Conservation (phyloP, 2,113 vertebrate species). For the Pterocles orientalis region DNA sequence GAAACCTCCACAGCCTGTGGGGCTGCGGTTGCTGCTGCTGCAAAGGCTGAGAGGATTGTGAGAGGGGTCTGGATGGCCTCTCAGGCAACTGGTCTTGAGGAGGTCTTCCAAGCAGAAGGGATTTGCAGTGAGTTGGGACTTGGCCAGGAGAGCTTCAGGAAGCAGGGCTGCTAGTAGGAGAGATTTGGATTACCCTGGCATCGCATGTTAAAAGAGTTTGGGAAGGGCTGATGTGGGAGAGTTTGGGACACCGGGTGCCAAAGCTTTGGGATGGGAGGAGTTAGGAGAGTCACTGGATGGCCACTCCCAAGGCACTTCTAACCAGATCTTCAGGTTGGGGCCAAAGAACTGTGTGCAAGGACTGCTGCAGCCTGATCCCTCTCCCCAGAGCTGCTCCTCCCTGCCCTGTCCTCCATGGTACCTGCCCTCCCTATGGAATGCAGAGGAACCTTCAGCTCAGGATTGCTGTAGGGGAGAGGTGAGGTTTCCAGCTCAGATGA, state of each 20-base stretch:
- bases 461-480: neutral
- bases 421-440: neutral
- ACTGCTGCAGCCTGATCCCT: neutral
- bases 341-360: neutral
- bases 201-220: neutral
- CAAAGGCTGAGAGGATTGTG: neutral
- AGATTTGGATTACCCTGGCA: neutral
- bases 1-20: neutral
- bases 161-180: neutral
- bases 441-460: neutral
- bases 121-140: neutral
- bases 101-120: neutral
- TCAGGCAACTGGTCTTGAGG: neutral
- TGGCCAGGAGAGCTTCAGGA: neutral
- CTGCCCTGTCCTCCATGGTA: neutral
- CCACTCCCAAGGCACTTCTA: neutral
- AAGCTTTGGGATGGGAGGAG: neutral
- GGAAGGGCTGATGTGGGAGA: neutral
- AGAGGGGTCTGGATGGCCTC: neutral
- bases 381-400: neutral
- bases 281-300: neutral
- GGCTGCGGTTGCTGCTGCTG: neutral
- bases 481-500: neutral
- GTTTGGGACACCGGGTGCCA: accelerated
- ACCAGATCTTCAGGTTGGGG: neutral